Conservation (phyloP, 2,113 vertebrate species). For the Dasyurus viverrinus region DNA sequence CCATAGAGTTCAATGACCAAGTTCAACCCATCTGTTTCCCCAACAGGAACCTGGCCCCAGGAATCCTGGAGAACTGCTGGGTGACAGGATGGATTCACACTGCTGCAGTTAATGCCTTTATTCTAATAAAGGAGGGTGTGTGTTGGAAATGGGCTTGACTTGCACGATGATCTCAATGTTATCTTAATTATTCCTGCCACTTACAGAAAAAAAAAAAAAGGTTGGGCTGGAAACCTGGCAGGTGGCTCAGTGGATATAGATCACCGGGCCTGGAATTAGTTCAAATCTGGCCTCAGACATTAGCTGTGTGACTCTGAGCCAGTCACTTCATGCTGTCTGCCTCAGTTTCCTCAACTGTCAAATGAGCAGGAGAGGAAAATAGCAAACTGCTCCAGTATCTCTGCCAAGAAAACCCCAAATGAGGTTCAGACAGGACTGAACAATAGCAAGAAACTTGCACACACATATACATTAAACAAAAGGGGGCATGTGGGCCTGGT, state of each 20-base stretch:
- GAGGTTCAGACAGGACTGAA: not conserved
- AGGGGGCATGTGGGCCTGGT: not conserved
- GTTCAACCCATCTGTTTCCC: constrained; percentile 73
- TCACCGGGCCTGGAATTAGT: not conserved
- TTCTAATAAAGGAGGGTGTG: constrained; percentile 62
- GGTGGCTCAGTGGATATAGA: not conserved
- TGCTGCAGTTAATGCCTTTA: constrained; percentile 60
- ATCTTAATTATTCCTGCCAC: not conserved
- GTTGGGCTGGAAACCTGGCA: not conserved
- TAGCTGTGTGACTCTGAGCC: not conserved
- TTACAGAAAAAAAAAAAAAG: not conserved
- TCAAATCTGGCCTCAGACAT: no score
- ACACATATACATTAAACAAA: not conserved
- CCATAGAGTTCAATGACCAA: constrained; percentile 30
- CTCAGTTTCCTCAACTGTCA: not conserved
- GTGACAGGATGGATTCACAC: constrained; percentile 76
- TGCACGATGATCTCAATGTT: not conserved
- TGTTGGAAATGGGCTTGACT: constrained; percentile 5
- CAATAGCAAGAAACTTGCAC: not conserved
- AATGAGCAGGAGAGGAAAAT: not conserved
- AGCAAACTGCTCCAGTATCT: not conserved
- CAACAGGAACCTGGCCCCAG: not conserved
- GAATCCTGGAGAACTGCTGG: constrained; percentile 65
- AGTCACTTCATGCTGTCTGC: not conserved
- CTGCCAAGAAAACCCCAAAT: not conserved